Evolutionary conservation across 2,888 invertebrate species (phyloP), one percentile per base, ranked within the genome.

Genomic region (Rotaria socialis): DNA sequence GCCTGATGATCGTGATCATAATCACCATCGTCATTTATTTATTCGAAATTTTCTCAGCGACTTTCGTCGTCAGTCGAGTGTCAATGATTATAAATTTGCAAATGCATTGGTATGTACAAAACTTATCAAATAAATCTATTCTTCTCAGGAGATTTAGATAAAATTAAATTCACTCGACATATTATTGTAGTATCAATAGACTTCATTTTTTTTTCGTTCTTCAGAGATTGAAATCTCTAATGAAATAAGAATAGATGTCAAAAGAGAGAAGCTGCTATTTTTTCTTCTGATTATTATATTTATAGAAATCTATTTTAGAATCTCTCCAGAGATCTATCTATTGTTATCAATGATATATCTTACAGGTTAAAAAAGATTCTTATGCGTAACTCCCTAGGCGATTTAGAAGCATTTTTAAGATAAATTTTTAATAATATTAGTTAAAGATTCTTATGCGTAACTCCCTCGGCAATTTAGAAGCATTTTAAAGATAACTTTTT

Each of bases 41-140:
- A 19, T 80, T 43, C 80, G 47, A 80, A 80, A 80, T 47, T 47
- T 80, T 80, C 47, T 80, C 24, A 47, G 16, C 0, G 80, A 80
- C 19, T 80, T 80, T 47, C 80, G 80, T 47, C 80, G 80, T 47
- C 80, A 80, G 47, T 80, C 80, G n/a, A 80, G 80, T 47, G 80
- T 80, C 47, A 80, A 80, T 80, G 80, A 80, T 80, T 80, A 80
- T 47, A 80, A 80, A n/a, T 43, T 80, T 67, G 16, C 67, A 3
- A 67, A 41, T 35, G 0, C 67, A 67, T 67, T 67, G 67, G 67
- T 67, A 67, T 67, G 67, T 67, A 67, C 35, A 67, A 60, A 24
- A 27, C 7, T 56, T 22, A 22, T 24, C 56, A 24, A 56, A 24
- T 8, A 56, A 56, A 56, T 56, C 19, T 24, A n/a, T 27, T 27